Percentiles rank a stretch among this genome's conserved stretches.
Conservation (phyloP, 2,113 vertebrate species). For the Tauraco erythrolophus region DNA sequence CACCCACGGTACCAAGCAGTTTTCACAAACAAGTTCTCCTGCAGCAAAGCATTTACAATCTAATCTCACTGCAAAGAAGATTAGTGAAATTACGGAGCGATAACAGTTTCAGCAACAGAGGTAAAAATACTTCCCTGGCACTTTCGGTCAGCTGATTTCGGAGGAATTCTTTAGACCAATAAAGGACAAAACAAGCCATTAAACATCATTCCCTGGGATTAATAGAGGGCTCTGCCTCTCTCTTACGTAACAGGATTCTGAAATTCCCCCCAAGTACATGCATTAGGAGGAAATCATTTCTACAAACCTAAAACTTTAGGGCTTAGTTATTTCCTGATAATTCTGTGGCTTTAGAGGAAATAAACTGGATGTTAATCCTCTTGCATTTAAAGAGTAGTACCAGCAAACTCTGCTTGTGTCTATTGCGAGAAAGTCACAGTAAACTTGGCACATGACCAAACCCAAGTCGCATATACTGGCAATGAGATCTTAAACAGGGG, state of each 20-base stretch:
- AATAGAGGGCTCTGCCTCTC: not conserved
- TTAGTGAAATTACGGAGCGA: slow-evolving; percentile 39
- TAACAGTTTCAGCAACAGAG: not conserved
- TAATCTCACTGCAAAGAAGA: slow-evolving; percentile 48
- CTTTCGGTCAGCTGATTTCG: slow-evolving; percentile 8
- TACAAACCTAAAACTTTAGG: slow-evolving; percentile 55
- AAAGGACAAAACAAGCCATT: slow-evolving; percentile 51
- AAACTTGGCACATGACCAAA: not conserved
- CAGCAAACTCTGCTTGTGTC: not conserved
- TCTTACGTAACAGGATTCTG: slow-evolving; percentile 59
- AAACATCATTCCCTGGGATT: slow-evolving; percentile 31
- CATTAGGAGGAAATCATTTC: slow-evolving; percentile 60
- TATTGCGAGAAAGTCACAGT: not conserved
- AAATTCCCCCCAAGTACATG: not conserved
- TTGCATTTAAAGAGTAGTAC: slow-evolving; percentile 23
- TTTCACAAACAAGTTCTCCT: not conserved
- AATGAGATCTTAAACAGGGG: not conserved
- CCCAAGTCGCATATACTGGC: not conserved
- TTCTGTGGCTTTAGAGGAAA: slow-evolving; percentile 59
- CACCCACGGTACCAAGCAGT: not conserved
- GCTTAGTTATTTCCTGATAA: slow-evolving; percentile 66
- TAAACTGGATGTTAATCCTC: slow-evolving; percentile 65
- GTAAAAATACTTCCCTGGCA: slow-evolving; percentile 30
- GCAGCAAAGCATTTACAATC: not conserved
- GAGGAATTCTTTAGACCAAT: slow-evolving; percentile 53